Base-by-base conservation (phyloP, 2,797 vertebrate genomes). In the Propithecus deckenii region DNA sequence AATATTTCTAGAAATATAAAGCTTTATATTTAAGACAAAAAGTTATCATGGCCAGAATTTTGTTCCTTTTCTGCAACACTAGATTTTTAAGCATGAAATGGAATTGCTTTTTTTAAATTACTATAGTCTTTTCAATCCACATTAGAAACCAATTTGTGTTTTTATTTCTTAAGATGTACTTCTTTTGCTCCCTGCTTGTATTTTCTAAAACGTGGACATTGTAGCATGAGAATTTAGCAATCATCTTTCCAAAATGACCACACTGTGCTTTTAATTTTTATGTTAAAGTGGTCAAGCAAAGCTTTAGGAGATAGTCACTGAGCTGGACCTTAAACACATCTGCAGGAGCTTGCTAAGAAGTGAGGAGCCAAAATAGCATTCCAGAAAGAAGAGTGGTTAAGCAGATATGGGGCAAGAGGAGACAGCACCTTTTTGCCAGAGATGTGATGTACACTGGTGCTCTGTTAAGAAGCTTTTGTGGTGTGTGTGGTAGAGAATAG, bases 1-100 rank as follows among this genome's bases (percentile, higher is more conserved):
- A 48, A 48, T 55, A 90, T 95, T 93, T 93, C 75, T 91, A 59
- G 72, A 91, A 95, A 59, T 89, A 41, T 46, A 94, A 63, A 95
- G 7, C 13, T 84, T 88, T 63, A 69, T 67, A 43, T 80, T 83
- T 67, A 89, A 95, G 75, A 86, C 9, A 23, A 65, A 75, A 95
- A 79, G 43, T 22, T 69, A 46, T 67, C 25, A 63, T 43, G 17
- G n/a, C 15, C 84, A 86, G 59, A 76, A 95, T 88, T 94, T 74
- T 86, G 22, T 80, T 94, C 20, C 75, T 90, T 88, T 57, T 95
- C 71, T 95, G 46, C 4, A 86, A 38, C 32, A n/a, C 48, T 95
- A 74, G 63, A 43, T 83, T 78, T 65, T 91, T 94, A 86, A 94
- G 32, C 96, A 28, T 94, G 35, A 92, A 95, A 72, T 61, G 20